Conservation (phyloP, 2,888 invertebrate genomes). For the Pristionchus exspectatus region DNA sequence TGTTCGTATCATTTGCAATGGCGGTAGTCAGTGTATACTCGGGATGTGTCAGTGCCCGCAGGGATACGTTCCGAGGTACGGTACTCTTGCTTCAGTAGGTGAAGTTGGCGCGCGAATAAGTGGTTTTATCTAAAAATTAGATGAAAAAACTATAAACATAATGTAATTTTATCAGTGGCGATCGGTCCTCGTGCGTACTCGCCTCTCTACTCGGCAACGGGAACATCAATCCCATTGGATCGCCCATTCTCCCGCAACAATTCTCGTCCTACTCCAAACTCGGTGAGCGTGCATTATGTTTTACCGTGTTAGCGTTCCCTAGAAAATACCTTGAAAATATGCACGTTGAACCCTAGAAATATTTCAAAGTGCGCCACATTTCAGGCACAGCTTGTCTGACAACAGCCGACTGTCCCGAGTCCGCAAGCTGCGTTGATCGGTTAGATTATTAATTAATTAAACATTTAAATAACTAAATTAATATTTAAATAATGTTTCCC, state of each 20-base stretch:
- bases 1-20: slow-evolving; percentile 69
- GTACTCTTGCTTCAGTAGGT: too few species aligned
- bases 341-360: neutral
- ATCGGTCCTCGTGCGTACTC: slow-evolving; percentile 65
- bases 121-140: too few species aligned
- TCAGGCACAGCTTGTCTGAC: slow-evolving; percentile 15
- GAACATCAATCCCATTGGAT: neutral
- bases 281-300: too few species aligned
- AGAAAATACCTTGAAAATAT: too few species aligned
- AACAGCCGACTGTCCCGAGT: slow-evolving; percentile 52
- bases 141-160: too few species aligned
- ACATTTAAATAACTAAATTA: neutral
- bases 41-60: slow-evolving; percentile 76
- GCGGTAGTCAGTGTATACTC: slow-evolving; percentile 75
- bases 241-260: slow-evolving; percentile 4
- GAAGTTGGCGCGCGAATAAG: too few species aligned
- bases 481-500: neutral
- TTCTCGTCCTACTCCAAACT: slow-evolving; percentile 50
- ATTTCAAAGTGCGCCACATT: neutral
- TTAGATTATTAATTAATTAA: neutral
- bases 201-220: slow-evolving; percentile 38
- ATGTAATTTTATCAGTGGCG: slow-evolving; percentile 57
- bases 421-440: slow-evolving; percentile 49
- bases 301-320: too few species aligned
- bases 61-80: slow-evolving; percentile 71